These are phyloP conservation scores for Yponomeuta evonymella DNA, from an alignment of 2,888 invertebrate genomes.

Conservation along the genomic window DNA sequence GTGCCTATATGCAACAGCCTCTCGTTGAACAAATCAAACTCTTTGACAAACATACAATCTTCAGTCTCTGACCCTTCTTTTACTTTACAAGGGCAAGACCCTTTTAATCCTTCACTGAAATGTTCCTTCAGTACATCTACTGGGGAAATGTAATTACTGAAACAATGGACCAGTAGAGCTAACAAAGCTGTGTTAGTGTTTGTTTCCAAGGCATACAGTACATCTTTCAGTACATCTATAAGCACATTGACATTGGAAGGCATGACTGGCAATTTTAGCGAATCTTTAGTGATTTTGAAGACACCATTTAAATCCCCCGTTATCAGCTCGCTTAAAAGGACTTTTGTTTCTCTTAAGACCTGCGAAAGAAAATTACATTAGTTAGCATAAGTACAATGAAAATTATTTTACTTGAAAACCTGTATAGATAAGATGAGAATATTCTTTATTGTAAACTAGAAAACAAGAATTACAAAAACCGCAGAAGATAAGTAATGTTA, in stretches of 20 bases:
- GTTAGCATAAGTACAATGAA: too few relatives aligned
- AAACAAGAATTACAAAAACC: too few relatives aligned
- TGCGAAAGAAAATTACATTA: slow-evolving; percentile 29
- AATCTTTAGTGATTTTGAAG: slow-evolving; percentile 53
- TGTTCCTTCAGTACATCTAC: slow-evolving; percentile 48
- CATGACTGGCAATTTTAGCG: slow-evolving; percentile 57
- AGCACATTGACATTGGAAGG: slow-evolving; percentile 71
- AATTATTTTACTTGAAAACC: too few relatives aligned
- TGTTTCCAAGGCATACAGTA: slow-evolving; percentile 78
- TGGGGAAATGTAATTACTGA: slow-evolving; percentile 45
- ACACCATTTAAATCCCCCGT: slow-evolving; percentile 59
- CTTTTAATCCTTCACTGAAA: slow-evolving; percentile 32
- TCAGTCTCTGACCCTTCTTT: slow-evolving; percentile 45
- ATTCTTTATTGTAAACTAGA: too few relatives aligned
- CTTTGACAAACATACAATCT: slow-evolving; percentile 71
- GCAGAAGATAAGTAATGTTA: too few relatives aligned
- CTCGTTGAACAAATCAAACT: slow-evolving; percentile 81
- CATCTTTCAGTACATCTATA: slow-evolving; percentile 77
- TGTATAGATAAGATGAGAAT: too few relatives aligned
- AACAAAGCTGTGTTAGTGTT: slow-evolving; percentile 80
- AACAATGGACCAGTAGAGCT: slow-evolving; percentile 67
- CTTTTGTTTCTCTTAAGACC: slow-evolving; percentile 72
- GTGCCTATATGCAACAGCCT: slow-evolving; percentile 81
- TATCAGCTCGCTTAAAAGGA: slow-evolving; percentile 58
- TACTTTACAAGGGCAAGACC: slow-evolving; percentile 38